Conservation (phyloP, 92 coral and sea anemone species). For the Paragorgia papillata region DNA sequence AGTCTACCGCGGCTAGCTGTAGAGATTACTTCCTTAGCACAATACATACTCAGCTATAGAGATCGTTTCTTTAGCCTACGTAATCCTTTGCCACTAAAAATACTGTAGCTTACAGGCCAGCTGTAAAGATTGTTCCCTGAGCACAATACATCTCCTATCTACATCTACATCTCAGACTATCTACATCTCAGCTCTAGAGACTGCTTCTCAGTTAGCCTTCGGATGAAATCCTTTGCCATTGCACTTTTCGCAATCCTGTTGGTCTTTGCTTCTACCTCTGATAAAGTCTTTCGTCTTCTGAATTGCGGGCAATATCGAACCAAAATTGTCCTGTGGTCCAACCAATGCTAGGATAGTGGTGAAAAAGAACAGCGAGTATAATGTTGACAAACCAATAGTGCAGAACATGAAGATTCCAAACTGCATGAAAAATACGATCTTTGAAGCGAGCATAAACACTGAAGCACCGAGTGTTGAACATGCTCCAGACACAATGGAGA, state of each 20-base stretch:
- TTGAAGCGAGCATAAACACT: slow-evolving; percentile 92
- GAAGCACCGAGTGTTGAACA: slow-evolving; percentile 91
- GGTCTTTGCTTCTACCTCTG: neutral
- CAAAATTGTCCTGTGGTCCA: slow-evolving; percentile 87
- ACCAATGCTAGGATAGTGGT: slow-evolving; percentile 72
- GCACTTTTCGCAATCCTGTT: neutral
- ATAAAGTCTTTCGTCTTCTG: neutral
- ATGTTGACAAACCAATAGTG: slow-evolving; percentile 85
- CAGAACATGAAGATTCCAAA: slow-evolving; percentile 93
- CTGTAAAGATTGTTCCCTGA: no score
- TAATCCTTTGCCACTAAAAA: no score
- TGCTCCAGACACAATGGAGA: slow-evolving; percentile 93
- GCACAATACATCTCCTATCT: no score
- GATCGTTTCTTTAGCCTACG: no score
- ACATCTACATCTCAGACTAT: no score
- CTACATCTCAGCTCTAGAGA: no score
- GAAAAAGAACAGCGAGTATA: slow-evolving; percentile 78
- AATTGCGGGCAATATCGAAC: slow-evolving; percentile 68
- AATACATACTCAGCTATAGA: no score
- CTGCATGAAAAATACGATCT: slow-evolving; percentile 89
- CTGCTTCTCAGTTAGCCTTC: no score
- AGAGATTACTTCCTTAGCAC: no score
- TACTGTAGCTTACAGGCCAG: no score
- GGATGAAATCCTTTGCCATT: neutral
- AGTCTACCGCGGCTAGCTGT: no score